These are phyloP conservation scores for Cyclargus thomasi DNA, from an alignment of 1,140 invertebrate genomes.

Conservation along the genomic window DNA sequence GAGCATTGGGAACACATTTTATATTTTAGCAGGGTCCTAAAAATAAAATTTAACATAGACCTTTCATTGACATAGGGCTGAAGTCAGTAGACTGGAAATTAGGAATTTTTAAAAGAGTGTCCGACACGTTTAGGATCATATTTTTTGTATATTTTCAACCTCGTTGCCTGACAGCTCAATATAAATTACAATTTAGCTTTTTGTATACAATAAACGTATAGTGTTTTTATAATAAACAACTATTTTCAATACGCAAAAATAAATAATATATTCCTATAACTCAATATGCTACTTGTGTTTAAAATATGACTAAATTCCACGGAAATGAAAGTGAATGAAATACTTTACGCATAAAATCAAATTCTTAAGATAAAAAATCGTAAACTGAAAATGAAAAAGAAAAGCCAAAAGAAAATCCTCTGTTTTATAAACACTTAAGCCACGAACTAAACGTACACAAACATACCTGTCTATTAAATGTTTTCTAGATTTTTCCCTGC, in stretches of 20 bases:
- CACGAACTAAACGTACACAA: slow-evolving; percentile 20
- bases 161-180: neutral
- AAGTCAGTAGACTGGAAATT: neutral
- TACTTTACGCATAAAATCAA: neutral
- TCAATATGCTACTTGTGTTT: too few species aligned
- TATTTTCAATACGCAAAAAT: too few species aligned
- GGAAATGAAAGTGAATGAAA: neutral
- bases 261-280: too few species aligned
- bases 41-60: neutral
- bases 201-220: neutral
- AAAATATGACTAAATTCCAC: neutral
- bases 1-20: neutral
- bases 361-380: neutral
- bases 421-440: neutral
- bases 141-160: neutral
- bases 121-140: neutral
- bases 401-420: neutral
- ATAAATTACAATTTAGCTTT: neutral
- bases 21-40: neutral
- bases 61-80: neutral
- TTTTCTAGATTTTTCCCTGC: slow-evolving; percentile 49
- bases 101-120: neutral
- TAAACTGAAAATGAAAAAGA: neutral
- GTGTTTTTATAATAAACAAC: neutral
- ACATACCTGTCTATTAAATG: slow-evolving; percentile 55